phyloP scores from a whole-genome alignment of 2,113 vertebrate species.

The Sapayoa aenigma region DNA sequence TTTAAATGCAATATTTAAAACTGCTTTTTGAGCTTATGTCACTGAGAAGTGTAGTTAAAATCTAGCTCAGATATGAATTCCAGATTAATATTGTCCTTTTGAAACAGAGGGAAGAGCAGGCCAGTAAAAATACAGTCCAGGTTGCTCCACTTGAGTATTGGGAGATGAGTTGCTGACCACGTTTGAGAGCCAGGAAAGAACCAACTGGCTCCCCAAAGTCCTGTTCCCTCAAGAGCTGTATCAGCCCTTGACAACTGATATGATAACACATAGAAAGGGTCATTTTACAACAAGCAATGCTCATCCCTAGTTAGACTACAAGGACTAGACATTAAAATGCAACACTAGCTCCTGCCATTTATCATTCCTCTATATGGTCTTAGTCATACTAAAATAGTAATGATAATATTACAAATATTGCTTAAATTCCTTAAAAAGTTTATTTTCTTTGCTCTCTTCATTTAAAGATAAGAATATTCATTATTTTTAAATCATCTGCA shows the following conservation, averaged over 20 bases:
- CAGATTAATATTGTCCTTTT: fast-evolving
- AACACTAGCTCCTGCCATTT: background rate
- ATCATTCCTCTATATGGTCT: background rate
- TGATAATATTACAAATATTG: slow-evolving; percentile 15
- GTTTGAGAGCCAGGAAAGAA: background rate
- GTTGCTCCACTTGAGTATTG: background rate
- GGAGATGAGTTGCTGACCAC: fast-evolving
- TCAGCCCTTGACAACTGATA: background rate
- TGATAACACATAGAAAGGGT: background rate
- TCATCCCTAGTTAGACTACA: background rate
- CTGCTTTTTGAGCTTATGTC: background rate
- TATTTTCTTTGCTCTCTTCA: slow-evolving; percentile 23
- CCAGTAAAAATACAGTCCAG: background rate
- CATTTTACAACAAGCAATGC: background rate
- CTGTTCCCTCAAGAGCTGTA: background rate
- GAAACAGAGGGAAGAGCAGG: background rate
- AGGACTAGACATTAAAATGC: background rate
- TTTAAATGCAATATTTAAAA: background rate
- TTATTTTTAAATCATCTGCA: slow-evolving; percentile 50
- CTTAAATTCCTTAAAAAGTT: slow-evolving; percentile 43
- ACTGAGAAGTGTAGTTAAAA: background rate
- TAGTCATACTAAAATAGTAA: background rate
- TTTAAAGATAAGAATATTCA: slow-evolving; percentile 51
- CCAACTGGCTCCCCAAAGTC: background rate
- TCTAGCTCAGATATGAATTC: background rate